Conservation (phyloP, 2,797 vertebrate genomes). For the Macropus fuliginosus region DNA sequence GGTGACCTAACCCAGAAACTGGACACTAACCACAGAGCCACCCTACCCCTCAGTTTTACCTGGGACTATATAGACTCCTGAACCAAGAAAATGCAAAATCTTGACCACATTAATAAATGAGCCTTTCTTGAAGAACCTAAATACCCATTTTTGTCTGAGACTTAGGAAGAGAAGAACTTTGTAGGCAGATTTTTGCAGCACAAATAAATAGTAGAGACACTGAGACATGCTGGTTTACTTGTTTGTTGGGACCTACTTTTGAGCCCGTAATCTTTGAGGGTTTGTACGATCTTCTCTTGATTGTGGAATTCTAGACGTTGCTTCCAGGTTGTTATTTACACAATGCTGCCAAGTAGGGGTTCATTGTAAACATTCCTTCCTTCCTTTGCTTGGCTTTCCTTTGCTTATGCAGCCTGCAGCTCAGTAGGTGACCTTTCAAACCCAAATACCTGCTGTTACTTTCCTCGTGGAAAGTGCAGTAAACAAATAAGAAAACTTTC, state of each 20-base stretch:
- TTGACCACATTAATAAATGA: not conserved
- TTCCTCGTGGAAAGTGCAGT: not conserved
- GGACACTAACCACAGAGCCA: not conserved
- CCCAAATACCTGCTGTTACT: not conserved
- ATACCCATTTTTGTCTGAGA: not conserved
- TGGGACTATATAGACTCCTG: not conserved
- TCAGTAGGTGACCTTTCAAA: not conserved
- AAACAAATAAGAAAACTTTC: not conserved
- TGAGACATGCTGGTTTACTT: not conserved
- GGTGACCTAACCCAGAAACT: not conserved
- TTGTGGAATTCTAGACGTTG: not conserved
- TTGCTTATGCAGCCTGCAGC: not conserved
- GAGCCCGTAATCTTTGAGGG: not conserved
- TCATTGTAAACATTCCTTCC: not conserved
- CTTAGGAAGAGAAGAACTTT: not conserved
- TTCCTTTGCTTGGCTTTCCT: not conserved
- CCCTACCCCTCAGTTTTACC: not conserved
- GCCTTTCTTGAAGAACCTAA: not conserved
- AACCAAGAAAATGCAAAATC: not conserved
- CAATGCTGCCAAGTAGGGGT: not conserved
- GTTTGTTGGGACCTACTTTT: not conserved
- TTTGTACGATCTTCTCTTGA: not conserved
- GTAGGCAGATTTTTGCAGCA: not conserved
- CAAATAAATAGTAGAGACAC: not conserved
- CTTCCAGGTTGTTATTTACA: not conserved